phyloP scores from a whole-genome alignment of 1,140 invertebrate species.

The Linepithema humile region DNA sequence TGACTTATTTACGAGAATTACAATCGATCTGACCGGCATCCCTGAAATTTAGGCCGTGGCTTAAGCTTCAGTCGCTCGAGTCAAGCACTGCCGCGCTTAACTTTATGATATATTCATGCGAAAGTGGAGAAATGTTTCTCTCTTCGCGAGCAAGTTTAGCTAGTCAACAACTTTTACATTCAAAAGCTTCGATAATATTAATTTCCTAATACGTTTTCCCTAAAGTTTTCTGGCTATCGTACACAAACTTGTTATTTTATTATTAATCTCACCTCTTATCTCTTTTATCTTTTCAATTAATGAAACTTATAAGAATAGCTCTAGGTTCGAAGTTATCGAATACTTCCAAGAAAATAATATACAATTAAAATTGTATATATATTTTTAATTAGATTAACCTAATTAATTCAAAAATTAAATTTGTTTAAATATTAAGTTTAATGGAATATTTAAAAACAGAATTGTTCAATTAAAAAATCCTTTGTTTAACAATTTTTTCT shows the following conservation, averaged over 20 bases:
- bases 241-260: neutral
- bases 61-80: neutral
- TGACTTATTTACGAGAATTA: slow-evolving; percentile 65
- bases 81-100: neutral
- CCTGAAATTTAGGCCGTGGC: slow-evolving; percentile 65
- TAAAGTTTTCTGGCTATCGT: neutral
- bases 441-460: too few species aligned
- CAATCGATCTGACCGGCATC: slow-evolving; percentile 50
- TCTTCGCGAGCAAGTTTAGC: neutral
- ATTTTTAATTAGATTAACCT: too few species aligned
- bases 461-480: too few species aligned
- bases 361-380: too few species aligned
- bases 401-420: too few species aligned
- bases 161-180: neutral
- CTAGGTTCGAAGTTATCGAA: too few species aligned
- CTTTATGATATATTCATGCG: neutral
- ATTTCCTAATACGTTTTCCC: neutral
- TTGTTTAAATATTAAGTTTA: too few species aligned
- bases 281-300: too few species aligned
- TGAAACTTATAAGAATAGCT: too few species aligned
- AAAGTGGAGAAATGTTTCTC: neutral
- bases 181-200: neutral
- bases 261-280: neutral
- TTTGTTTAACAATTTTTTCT: too few species aligned
- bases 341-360: too few species aligned